A percentile compares a stretch with the other conserved stretches of the same genome.
Evolutionary conservation across 2,888 invertebrate species (phyloP).

Genomic region (Macaria liturata): DNA sequence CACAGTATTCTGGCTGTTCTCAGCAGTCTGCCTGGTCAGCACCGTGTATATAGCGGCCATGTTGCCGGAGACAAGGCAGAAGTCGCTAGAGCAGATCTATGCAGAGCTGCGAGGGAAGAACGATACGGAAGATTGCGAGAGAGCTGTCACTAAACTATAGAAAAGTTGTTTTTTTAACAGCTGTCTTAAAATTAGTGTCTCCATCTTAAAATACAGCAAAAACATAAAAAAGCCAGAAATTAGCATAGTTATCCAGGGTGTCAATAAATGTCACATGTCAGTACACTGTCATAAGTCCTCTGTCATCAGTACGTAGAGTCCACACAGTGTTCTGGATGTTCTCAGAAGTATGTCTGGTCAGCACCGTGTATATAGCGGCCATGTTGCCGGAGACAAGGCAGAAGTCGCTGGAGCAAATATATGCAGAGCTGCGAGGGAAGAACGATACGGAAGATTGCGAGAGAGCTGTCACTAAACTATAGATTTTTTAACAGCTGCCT

Average conservation of each 20-base stretch:
- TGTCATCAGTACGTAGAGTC: no score
- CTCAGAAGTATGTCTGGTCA: constrained; percentile 64
- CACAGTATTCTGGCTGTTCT: constrained; percentile 69
- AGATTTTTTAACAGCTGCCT: constrained; percentile 16
- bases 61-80: constrained; percentile 71
- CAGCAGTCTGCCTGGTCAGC: constrained; percentile 65
- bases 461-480: constrained; percentile 65
- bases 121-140: constrained; percentile 51
- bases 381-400: constrained; percentile 71
- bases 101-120: constrained; percentile 46
- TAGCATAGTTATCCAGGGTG: no score
- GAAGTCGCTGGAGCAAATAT: constrained; percentile 68
- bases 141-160: constrained; percentile 65
- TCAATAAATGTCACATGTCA: no score
- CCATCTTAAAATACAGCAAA: no score
- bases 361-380: constrained; percentile 64
- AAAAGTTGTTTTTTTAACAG: no score
- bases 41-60: constrained; percentile 63
- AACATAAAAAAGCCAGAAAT: no score
- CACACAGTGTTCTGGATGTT: constrained; percentile 70
- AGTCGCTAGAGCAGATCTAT: constrained; percentile 69
- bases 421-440: constrained; percentile 51
- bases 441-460: constrained; percentile 49
- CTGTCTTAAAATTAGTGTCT: no score
- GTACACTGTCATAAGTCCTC: no score